These are phyloP conservation scores for Tanypteryx hageni DNA, from an alignment of 2,888 invertebrate species.

Conservation along the genomic window DNA sequence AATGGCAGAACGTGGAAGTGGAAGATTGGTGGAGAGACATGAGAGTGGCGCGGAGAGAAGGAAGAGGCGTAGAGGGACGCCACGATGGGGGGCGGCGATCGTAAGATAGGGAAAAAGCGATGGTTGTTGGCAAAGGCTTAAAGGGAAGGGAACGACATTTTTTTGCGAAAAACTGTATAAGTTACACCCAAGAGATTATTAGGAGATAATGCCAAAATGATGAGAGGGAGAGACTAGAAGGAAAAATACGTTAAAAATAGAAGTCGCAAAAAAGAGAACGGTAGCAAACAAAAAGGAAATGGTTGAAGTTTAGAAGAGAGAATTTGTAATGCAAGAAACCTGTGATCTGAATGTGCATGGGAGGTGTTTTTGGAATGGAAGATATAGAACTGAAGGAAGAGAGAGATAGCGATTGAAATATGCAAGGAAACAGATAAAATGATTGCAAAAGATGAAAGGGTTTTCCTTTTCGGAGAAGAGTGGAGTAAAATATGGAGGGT, in stretches of 20 bases:
- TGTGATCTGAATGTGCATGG: too few relatives aligned
- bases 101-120: not conserved
- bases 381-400: not conserved
- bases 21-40: not conserved
- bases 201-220: not conserved
- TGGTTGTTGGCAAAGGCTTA: not conserved
- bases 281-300: too few relatives aligned
- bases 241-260: too few relatives aligned
- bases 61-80: not conserved
- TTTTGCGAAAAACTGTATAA: not conserved
- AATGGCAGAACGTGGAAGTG: not conserved
- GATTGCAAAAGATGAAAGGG: too few relatives aligned
- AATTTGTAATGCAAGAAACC: too few relatives aligned
- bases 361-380: too few relatives aligned
- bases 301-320: too few relatives aligned
- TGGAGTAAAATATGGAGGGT: too few relatives aligned
- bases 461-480: too few relatives aligned
- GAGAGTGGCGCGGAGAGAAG: not conserved
- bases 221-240: not conserved
- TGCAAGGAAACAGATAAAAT: too few relatives aligned
- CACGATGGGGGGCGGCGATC: not conserved
- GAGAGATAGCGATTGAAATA: not conserved
- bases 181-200: conserved; percentile 1
- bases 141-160: not conserved
- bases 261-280: too few relatives aligned